These are phyloP conservation scores for Mesorhabditis spiculigera DNA, from an alignment of 2,888 invertebrate genomes.

Conservation along the genomic window DNA sequence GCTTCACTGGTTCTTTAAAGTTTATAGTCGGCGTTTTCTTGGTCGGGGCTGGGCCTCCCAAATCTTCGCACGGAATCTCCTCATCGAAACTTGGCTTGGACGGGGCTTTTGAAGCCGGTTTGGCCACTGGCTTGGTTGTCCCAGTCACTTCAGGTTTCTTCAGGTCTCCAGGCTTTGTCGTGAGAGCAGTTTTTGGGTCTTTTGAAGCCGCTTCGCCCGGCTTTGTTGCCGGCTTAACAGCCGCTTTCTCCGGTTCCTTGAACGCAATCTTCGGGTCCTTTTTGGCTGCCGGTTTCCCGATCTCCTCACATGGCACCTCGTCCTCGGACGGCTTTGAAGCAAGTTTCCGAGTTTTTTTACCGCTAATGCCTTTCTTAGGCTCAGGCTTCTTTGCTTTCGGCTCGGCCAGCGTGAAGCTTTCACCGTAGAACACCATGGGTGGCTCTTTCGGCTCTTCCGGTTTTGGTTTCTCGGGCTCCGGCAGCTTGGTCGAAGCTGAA, in stretches of 20 bases:
- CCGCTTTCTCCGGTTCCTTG: neutral
- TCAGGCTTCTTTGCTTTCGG: neutral
- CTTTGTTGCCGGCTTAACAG: neutral
- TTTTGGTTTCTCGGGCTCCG: neutral
- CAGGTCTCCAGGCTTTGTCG: conserved; percentile 3
- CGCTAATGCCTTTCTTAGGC: neutral
- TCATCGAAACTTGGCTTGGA: neutral
- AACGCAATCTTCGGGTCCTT: neutral
- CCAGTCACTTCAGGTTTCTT: neutral
- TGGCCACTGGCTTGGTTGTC: neutral
- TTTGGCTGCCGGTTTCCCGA: neutral
- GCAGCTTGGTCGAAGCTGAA: neutral
- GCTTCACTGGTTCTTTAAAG: neutral
- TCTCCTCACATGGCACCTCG: conserved; percentile 7
- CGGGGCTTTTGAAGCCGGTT: neutral
- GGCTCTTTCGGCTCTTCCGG: neutral
- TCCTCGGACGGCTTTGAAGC: conserved; percentile 3
- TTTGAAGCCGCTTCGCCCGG: conserved; percentile 7
- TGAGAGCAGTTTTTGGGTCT: conserved; percentile 18
- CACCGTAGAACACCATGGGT: neutral
- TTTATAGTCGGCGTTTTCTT: conserved; percentile 14
- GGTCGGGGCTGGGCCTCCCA: conserved; percentile 19
- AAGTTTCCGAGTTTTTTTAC: neutral
- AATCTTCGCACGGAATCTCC: conserved; percentile 12
- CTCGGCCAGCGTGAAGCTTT: neutral